Conservation (phyloP, 2,888 invertebrate genomes). For the Trachelus iudaicus region DNA sequence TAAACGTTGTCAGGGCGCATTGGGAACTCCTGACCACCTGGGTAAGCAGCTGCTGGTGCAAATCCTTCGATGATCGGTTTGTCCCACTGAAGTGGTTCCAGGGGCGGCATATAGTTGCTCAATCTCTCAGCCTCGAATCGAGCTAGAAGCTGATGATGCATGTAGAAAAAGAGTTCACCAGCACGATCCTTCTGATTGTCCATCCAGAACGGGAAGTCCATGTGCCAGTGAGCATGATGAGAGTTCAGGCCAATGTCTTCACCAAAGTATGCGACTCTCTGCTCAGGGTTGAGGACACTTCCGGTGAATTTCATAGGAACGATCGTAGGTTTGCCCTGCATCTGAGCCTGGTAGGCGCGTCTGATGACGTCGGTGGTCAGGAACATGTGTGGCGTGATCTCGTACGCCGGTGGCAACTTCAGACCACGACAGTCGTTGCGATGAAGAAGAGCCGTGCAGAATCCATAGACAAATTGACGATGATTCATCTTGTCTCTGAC, state of each 20-base stretch:
- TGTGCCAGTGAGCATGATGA: constrained; percentile 72
- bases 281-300: constrained; percentile 68
- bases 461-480: constrained; percentile 71
- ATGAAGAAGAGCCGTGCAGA: constrained; percentile 69
- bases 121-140: constrained; percentile 76
- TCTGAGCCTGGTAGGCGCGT: constrained; percentile 64
- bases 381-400: constrained; percentile 66
- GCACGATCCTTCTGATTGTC: constrained; percentile 70
- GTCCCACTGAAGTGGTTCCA: constrained; percentile 62
- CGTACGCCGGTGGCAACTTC: constrained; percentile 70
- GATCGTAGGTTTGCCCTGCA: constrained; percentile 67
- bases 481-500: constrained; percentile 69
- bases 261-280: constrained; percentile 74
- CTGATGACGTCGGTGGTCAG: constrained; percentile 37
- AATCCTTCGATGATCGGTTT: constrained; percentile 66
- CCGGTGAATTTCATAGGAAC: constrained; percentile 72
- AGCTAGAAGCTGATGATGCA: constrained; percentile 73
- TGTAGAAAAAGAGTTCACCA: constrained; percentile 73
- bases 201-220: constrained; percentile 74
- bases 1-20: constrained; percentile 57
- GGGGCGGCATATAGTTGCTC: constrained; percentile 65
- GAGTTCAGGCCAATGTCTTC: constrained; percentile 76
- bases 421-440: constrained; percentile 68
- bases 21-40: constrained; percentile 68
- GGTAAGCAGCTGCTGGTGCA: constrained; percentile 68